These are phyloP conservation scores for Gymnocypris eckloni DNA, from an alignment of 2,797 vertebrate genomes.

Conservation along the genomic window DNA sequence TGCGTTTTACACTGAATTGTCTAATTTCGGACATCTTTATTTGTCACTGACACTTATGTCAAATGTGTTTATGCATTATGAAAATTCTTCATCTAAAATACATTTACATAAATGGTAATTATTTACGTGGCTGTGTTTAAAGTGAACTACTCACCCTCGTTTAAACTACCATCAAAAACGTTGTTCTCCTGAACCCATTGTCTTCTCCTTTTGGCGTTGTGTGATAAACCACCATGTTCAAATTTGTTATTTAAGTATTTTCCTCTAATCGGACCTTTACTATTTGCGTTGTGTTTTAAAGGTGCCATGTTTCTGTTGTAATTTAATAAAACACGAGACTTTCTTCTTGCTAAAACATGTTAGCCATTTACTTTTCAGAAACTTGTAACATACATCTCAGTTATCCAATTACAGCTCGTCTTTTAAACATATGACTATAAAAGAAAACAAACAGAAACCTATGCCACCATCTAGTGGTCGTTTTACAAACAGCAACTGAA, in stretches of 20 bases:
- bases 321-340: too few species aligned
- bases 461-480: too few species aligned
- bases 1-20: not conserved
- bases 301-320: conserved; percentile 70
- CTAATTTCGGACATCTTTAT: not conserved
- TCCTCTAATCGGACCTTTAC: conserved; percentile 39
- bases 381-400: too few species aligned
- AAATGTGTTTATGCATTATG: not conserved
- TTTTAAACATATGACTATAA: too few species aligned
- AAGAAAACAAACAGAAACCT: too few species aligned
- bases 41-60: not conserved
- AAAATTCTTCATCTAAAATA: not conserved
- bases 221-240: conserved; percentile 8
- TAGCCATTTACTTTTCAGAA: too few species aligned
- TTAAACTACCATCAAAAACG: conserved; percentile 75
- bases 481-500: too few species aligned
- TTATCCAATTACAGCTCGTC: too few species aligned
- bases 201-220: conserved; percentile 65
- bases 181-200: conserved; percentile 76
- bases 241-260: conserved; percentile 56
- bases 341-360: too few species aligned
- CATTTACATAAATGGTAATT: too few species aligned
- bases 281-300: conserved; percentile 59
- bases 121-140: not conserved
- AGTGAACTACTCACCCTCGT: conserved; percentile 72